Evolutionary conservation across 2,113 vertebrate species (phyloP).

Genomic region (Clarias macrocephalus): DNA sequence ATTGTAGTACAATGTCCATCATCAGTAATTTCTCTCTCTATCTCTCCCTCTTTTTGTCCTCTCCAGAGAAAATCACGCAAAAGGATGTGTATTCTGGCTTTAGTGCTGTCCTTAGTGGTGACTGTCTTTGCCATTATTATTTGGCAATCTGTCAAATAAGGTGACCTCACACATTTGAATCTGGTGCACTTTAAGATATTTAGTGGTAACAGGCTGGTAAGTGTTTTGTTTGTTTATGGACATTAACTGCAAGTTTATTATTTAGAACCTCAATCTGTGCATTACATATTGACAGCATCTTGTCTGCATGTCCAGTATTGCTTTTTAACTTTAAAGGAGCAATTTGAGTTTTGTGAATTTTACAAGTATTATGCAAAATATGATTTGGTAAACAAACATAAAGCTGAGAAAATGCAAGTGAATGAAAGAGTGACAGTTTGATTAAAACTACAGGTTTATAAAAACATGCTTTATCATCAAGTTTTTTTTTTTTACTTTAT

Average conservation of each 20-base stretch:
- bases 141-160: constrained; percentile 71
- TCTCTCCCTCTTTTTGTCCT: constrained; percentile 18
- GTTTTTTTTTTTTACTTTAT: background rate
- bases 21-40: background rate
- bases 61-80: constrained; percentile 89
- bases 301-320: constrained; percentile 31
- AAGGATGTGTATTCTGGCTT: constrained; percentile 88
- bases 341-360: constrained; percentile 11
- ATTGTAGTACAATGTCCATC: background rate
- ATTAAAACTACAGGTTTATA: background rate
- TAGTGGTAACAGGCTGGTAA: constrained; percentile 13
- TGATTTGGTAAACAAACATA: background rate
- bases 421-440: background rate
- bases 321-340: constrained; percentile 9
- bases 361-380: constrained; percentile 13
- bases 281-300: constrained; percentile 2
- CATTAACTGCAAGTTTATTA: constrained; percentile 16
- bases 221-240: constrained; percentile 29
- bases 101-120: constrained; percentile 76
- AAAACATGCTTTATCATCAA: background rate
- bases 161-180: constrained; percentile 15
- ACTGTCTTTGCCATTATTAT: constrained; percentile 78
- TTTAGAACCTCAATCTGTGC: background rate
- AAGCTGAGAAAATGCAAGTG: background rate
- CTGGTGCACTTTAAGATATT: constrained; percentile 21